These are phyloP conservation scores for Lottia gigantea DNA, from an alignment of 2,888 invertebrate genomes.

Conservation along the genomic window DNA sequence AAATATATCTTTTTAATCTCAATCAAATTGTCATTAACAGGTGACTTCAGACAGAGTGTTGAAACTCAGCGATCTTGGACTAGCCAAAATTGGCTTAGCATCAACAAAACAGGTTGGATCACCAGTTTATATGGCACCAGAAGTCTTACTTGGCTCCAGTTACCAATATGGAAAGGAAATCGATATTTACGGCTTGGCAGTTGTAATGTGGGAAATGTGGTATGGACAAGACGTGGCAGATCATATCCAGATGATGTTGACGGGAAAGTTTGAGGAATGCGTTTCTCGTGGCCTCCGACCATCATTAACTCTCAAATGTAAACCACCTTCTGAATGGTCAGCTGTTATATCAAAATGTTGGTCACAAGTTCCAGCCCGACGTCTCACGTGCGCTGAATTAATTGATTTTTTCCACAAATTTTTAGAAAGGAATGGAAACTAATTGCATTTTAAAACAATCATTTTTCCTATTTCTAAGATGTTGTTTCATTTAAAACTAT, in stretches of 20 bases:
- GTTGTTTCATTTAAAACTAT: no score
- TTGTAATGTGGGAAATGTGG: conserved; percentile 60
- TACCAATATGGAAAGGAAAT: conserved; percentile 45
- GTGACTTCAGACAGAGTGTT: conserved; percentile 38
- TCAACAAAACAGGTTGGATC: conserved; percentile 53
- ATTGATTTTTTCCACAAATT: conserved; percentile 7
- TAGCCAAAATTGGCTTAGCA: conserved; percentile 49
- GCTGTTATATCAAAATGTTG: conserved; percentile 41
- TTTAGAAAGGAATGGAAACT: no score
- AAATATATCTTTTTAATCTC: neutral
- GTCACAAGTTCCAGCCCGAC: conserved; percentile 37
- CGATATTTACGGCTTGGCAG: conserved; percentile 51
- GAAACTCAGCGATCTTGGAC: conserved; percentile 59
- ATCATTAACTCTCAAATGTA: conserved; percentile 36
- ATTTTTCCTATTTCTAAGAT: no score
- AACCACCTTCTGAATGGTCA: conserved; percentile 43
- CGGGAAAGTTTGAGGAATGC: conserved; percentile 40
- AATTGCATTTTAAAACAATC: no score
- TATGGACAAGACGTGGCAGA: conserved; percentile 52
- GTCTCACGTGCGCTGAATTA: conserved; percentile 27
- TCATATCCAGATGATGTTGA: conserved; percentile 42
- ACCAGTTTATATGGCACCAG: conserved; percentile 61
- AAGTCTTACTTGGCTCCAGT: conserved; percentile 45
- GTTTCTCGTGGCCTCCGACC: conserved; percentile 48
- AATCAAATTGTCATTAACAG: conserved; percentile 26